Percentiles rank a stretch among this genome's conserved stretches.
phyloP scores from a whole-genome alignment of 2,113 vertebrate species.

The Gambusia affinis region DNA sequence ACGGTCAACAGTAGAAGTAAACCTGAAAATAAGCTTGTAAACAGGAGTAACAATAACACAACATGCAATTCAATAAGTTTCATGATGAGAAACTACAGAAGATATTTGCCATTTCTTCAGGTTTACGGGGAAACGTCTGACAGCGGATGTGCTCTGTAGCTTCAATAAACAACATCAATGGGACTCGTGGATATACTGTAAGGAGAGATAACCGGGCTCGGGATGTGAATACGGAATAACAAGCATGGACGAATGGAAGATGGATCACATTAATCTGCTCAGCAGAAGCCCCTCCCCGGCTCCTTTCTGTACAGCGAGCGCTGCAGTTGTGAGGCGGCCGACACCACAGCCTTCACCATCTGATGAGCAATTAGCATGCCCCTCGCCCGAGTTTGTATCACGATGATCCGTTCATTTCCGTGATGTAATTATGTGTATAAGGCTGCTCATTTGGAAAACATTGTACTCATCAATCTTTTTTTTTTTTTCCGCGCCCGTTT shows the following conservation, averaged over 20 bases:
- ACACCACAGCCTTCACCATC: slow-evolving; percentile 69
- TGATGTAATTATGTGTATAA: slow-evolving; percentile 80
- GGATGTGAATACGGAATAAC: slow-evolving; percentile 74
- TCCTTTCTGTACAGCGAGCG: slow-evolving; percentile 42
- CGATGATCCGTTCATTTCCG: slow-evolving; percentile 81
- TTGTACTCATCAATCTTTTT: slow-evolving; percentile 80
- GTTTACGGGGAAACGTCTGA: not conserved
- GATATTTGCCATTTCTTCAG: not conserved
- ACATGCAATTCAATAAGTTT: not conserved
- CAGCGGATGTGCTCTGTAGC: not conserved
- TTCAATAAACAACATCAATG: slow-evolving; percentile 38
- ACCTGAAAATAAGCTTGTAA: slow-evolving; percentile 19
- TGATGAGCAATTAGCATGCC: slow-evolving; percentile 81
- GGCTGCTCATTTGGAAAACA: slow-evolving; percentile 80
- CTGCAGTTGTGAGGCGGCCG: slow-evolving; percentile 70
- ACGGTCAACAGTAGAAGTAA: slow-evolving; percentile 18
- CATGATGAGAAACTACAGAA: not conserved
- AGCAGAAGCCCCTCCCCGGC: slow-evolving; percentile 38
- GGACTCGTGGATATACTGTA: slow-evolving; percentile 37
- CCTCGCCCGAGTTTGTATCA: slow-evolving; percentile 76
- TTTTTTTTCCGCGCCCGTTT: slow-evolving; percentile 33
- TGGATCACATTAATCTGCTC: slow-evolving; percentile 78
- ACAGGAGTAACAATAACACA: slow-evolving; percentile 2
- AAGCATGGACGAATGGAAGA: slow-evolving; percentile 74
- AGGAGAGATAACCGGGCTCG: slow-evolving; percentile 58